Conservation (phyloP, 1,140 invertebrate genomes). For the Zaprionus tsacasi region DNA sequence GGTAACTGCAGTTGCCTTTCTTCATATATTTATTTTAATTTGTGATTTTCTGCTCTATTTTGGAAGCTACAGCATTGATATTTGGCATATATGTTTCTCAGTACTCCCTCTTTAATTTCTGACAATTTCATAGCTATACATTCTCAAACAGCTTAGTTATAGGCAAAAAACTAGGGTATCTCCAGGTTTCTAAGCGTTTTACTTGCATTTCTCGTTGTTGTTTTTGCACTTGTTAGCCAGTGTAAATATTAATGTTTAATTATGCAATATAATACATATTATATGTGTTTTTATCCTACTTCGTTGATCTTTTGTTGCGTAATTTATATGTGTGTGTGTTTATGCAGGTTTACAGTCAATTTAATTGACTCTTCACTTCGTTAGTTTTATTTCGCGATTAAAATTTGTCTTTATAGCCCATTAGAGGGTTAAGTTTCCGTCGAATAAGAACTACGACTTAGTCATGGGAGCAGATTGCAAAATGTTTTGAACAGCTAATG, state of each 20-base stretch:
- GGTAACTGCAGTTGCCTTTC: no score
- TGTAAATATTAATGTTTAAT: slow-evolving; percentile 53
- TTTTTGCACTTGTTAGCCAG: neutral
- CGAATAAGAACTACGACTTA: slow-evolving; percentile 2
- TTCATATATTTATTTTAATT: no score
- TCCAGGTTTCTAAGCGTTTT: no score
- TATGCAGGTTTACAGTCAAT: slow-evolving; percentile 31
- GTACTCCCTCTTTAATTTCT: neutral
- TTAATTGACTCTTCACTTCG: slow-evolving; percentile 56
- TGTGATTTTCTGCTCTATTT: neutral
- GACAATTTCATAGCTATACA: neutral
- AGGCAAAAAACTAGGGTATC: neutral
- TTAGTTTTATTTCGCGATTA: slow-evolving; percentile 42
- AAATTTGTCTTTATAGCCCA: slow-evolving; percentile 35
- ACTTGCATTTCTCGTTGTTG: neutral
- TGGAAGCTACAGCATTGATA: neutral
- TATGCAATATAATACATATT: slow-evolving; percentile 39
- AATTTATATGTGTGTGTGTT: slow-evolving; percentile 34
- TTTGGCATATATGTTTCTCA: neutral
- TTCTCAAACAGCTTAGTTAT: neutral
- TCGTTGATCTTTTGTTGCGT: slow-evolving; percentile 6
- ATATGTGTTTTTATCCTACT: neutral
- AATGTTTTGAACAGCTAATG: neutral
- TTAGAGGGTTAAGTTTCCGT: slow-evolving; percentile 4
- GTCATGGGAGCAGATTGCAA: slow-evolving; percentile 2